Evolutionary conservation across 2,888 invertebrate species (phyloP), one percentile per base, ranked within the genome.

Genomic region (Eretmocerus hayati): DNA sequence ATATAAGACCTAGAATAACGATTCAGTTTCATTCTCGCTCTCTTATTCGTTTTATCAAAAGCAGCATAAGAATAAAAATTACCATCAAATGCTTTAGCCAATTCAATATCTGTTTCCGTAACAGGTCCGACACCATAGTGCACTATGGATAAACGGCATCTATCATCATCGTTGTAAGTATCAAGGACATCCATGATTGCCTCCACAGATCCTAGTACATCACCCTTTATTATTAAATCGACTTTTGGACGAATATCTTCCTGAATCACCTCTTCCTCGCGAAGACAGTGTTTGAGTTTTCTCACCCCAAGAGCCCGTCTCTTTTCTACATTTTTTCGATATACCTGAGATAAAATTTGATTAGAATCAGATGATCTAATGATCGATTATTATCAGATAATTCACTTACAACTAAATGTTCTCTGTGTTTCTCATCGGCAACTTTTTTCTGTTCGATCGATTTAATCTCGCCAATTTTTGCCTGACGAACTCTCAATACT

Each of bases 161-260:
- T 72, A 3, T 81, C 76, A 2, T 71, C 62, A 43, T 80, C 75
- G n/a, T 78, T 79, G 64, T 96, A 99, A 0, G 91, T 88, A 57
- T 87, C 88, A 46, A 99, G 67, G 9, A 91, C 85, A 67, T 96
- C 90, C 54, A 95, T 71, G 55, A 99, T 87, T 0, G 97, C 96
- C 71, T 99, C 97, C 36, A 96, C 83, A 0, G 94, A 93, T 0
- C 99, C 99, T 70, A 91, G 88, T 2, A 97, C 96, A 74, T 99
- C 99, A 19, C 89, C 86, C 79, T 86, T 84, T 4, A 87, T 64
- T 4, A 87, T 66, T 8, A 87, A 71, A 58, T 77, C 80, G 45
- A 87, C 66, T 52, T 69, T 72, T 1, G 78, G 79, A 4, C 73
- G 68, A 20, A 75, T 77, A 56, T 84, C 77, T 26, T 74, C 75